Evolutionary conservation across 2,888 invertebrate species (phyloP).

Genomic region (Scaeva pyrastri): DNA sequence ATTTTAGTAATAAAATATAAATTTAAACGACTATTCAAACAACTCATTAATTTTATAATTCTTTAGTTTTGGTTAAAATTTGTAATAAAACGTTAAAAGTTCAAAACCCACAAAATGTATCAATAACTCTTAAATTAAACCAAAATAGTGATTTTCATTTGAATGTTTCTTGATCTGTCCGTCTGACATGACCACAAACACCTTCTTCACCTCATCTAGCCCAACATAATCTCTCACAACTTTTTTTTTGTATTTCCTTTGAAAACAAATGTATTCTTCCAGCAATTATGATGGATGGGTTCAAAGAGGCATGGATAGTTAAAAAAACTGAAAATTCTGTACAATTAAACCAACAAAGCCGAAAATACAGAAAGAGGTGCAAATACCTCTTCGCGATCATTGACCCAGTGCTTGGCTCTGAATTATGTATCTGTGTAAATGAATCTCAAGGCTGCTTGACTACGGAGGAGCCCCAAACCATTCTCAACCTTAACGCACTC

Average conservation of each 20-base stretch:
- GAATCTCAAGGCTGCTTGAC: slow-evolving; percentile 69
- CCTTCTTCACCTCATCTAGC: not conserved
- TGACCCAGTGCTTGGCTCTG: slow-evolving; percentile 72
- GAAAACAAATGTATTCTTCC: not conserved
- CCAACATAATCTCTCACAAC: not conserved
- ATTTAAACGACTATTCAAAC: no score
- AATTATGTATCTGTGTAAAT: slow-evolving; percentile 72
- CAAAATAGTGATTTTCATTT: no score
- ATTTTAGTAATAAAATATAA: no score
- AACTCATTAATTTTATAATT: no score
- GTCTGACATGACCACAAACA: not conserved
- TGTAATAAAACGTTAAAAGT: no score
- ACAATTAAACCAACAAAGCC: slow-evolving; percentile 22
- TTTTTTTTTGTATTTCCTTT: not conserved
- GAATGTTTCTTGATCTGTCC: no score
- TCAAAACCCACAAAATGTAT: no score
- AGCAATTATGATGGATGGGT: slow-evolving; percentile 26
- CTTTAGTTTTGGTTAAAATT: no score
- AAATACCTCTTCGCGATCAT: slow-evolving; percentile 72
- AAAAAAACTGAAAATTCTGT: slow-evolving; percentile 37
- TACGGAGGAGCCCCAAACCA: slow-evolving; percentile 21
- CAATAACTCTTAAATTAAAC: no score
- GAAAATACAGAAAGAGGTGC: slow-evolving; percentile 51
- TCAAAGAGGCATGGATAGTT: slow-evolving; percentile 17
- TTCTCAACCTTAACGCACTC: slow-evolving; percentile 21